Evolutionary conservation across 2,113 vertebrate genomes (phyloP), one percentile per base, ranked within the genome.

Genomic region (Sclerurus mexicanus): DNA sequence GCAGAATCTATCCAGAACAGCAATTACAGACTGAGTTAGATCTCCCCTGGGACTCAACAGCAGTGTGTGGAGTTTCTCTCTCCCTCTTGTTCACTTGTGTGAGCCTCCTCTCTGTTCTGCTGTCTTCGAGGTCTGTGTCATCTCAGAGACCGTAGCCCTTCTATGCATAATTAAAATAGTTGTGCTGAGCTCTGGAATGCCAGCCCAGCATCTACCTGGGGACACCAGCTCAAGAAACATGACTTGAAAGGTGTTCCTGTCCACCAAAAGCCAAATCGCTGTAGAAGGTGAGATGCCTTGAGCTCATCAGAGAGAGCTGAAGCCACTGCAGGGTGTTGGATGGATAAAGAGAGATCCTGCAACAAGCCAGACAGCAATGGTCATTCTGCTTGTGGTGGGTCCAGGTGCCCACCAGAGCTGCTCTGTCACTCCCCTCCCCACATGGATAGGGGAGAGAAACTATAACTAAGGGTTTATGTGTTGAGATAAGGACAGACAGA

Each of bases 1-100:
- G 96, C 96, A 96, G 94, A 87, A 95, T 69, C 71, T 91, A 95
- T 96, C 89, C 95, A 92, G 93, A 95, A 93, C 93, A 94, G 93
- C 96, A 95, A 96, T 97, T 96, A 95, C 89, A 95, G 78, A 58
- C 91, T 95, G 90, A 97, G 95, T 96, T 97, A 97, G 94, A 44
- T 59, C 79, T 90, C 95, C 85, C 92, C 75, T 50, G 94, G 87
- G 95, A 93, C 68, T 23, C 37, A 47, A 28, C 58, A 78, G n/a
- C 52, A 84, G 72, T 37, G 49, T 27, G 7, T 50, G 85, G 93
- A 91, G 87, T 72, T 95, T 62, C 86, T 87, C 60, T 46, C 66
- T 90, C 69, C 60, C 49, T 59, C 44, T 59, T 55, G 66, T 52
- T 91, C 5, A 0, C 49, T 49, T 55, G 47, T 42, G 44, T 0